Percentiles rank a stretch among this genome's conserved stretches.
Evolutionary conservation across 2,797 vertebrate genomes (phyloP).

Genomic region (Coreius guichenoti): DNA sequence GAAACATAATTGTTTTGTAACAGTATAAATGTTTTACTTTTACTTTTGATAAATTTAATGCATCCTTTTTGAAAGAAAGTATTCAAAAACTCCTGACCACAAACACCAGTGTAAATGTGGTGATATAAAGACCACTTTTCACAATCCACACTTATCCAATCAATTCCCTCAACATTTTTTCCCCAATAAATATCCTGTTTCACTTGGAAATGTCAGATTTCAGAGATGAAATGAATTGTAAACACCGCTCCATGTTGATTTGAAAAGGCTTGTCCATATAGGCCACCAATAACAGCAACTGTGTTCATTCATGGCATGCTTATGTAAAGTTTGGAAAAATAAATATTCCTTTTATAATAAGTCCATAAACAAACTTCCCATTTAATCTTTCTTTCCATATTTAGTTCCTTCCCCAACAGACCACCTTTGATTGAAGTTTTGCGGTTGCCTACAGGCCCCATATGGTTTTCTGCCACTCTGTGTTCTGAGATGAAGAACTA

Average conservation of each 20-base stretch:
- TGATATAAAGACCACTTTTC: background rate
- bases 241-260: background rate
- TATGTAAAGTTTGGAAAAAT: background rate
- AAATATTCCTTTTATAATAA: background rate
- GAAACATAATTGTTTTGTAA: background rate
- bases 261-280: background rate
- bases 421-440: slow-evolving; percentile 28
- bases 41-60: background rate
- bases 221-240: background rate
- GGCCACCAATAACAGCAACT: background rate
- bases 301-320: background rate
- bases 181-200: background rate
- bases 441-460: slow-evolving; percentile 29
- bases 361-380: background rate
- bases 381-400: slow-evolving; percentile 27
- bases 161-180: background rate
- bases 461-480: slow-evolving; percentile 23
- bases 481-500: slow-evolving; percentile 7
- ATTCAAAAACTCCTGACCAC: background rate
- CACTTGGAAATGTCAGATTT: background rate
- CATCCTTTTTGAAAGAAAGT: background rate
- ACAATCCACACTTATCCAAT: background rate
- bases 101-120: background rate
- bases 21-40: background rate
- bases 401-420: slow-evolving; percentile 33